These are phyloP conservation scores for Liopterus haemorrhoidalis DNA, from an alignment of 2,888 invertebrate species.

Conservation along the genomic window DNA sequence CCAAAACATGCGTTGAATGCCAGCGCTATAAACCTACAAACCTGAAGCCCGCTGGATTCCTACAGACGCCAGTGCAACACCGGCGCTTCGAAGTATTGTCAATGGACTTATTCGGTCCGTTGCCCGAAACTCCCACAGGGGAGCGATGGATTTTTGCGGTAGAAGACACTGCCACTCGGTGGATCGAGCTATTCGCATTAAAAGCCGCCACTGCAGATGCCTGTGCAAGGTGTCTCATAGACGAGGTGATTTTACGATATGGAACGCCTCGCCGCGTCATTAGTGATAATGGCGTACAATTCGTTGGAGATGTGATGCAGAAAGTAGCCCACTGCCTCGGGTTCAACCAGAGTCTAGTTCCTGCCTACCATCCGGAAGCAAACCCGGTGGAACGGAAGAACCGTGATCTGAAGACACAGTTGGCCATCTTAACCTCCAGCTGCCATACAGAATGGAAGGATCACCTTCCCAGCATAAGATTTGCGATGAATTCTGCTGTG, in stretches of 20 bases:
- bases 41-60: no score
- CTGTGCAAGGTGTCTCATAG: slow-evolving; percentile 32
- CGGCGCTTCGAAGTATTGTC: slow-evolving; percentile 23
- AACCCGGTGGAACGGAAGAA: slow-evolving; percentile 38
- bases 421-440: slow-evolving; percentile 28
- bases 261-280: slow-evolving; percentile 36
- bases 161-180: slow-evolving; percentile 20
- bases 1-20: no score
- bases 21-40: no score
- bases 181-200: slow-evolving; percentile 38
- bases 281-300: slow-evolving; percentile 40
- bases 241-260: slow-evolving; percentile 38
- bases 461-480: slow-evolving; percentile 28
- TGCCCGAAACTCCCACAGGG: slow-evolving; percentile 21
- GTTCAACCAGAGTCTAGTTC: slow-evolving; percentile 30
- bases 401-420: slow-evolving; percentile 33
- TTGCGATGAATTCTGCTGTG: slow-evolving; percentile 30
- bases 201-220: slow-evolving; percentile 33
- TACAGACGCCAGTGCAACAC: no score
- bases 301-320: slow-evolving; percentile 38
- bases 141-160: slow-evolving; percentile 18
- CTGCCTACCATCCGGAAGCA: slow-evolving; percentile 38
- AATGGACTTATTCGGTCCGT: slow-evolving; percentile 24
- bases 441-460: slow-evolving; percentile 32
- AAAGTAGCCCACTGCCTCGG: slow-evolving; percentile 27